Base-by-base conservation (phyloP, 2,113 vertebrate species). In the Notechis scutatus region DNA sequence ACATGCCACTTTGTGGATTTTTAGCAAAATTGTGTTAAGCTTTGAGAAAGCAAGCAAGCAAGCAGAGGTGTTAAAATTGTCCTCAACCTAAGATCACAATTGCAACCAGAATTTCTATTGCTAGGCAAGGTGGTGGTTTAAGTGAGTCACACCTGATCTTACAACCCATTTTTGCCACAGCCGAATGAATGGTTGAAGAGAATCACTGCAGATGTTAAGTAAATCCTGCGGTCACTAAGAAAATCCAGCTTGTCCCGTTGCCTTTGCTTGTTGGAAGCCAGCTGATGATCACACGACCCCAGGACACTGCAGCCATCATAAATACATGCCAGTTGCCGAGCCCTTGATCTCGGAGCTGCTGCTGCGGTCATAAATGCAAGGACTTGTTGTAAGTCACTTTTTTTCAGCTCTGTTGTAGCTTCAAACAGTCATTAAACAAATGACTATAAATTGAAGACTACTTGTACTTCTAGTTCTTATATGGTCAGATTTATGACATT, bases 21-120 rank as follows among this genome's bases (percentile, higher is more conserved):
- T 96, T 97, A 96, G 97, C 97, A 98, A 98, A 98, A 98, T 97
- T 96, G 97, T 93, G 94, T 95, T 97, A 96, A 8, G 96, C 96
- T 92, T 96, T 97, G 97, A 98, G 96, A 97, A 90, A 52, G 97
- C 97, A 96, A 97, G 96, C 15, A 18, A 81, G 69, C n/a, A 18
- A 81, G 69, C n/a, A 8, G n/a, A 39, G 7, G 15, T 39, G 15
- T 39, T 81, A 39, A 98, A 97, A 97, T 96, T 96, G 97, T 97
- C 97, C 97, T 64, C 61, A 29, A 14, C 12, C 4, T n/a, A 64
- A 14, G 29, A 64, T 26, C 61, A 64, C 61, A 64, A 64, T 5
- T 64, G 26, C 26, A 11, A n/a, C 61, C 61, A 64, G 61, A 14
- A n/a, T n/a, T 64, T 64, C 61, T 64, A 26, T n/a, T n/a, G 26